Evolutionary conservation across 2,113 vertebrate genomes (phyloP), one percentile per base, ranked within the genome.

Genomic region (Cynocephalus volans): DNA sequence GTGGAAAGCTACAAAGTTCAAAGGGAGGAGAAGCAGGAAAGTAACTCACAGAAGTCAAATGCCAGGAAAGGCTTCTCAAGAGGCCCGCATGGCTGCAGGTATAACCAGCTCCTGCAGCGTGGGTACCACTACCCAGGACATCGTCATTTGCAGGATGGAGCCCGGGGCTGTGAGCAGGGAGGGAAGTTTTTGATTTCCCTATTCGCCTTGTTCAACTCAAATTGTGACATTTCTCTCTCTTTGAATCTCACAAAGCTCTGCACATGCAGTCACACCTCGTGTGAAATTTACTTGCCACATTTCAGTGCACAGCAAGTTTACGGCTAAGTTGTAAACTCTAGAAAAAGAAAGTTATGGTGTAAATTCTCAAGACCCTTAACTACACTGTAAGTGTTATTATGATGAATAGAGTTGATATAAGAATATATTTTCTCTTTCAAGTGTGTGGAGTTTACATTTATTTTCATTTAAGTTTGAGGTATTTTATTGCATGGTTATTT

Each of bases 351-450:
- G 79, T 88, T 41, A 84, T 50, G 88, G 86, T 73, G 88, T 52
- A 93, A 97, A 94, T n/a, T 81, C 11, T 15, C 4, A 48, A 97
- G 69, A 50, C n/a, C 79, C 6, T 17, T 89, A 65, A 54, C 92
- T 90, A 56, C 64, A 50, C 58, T 73, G 17, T 21, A 56, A 67
- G 69, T 77, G 14, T 87, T 69, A 1, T 73, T 50, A 67, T 79
- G 72, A 75, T 18, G 90, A n/a, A 6, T 2, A 86, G 0, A 23
- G 5, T 65, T 24, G 64, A 13, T 48, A 8, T 0, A 1, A 92
- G 26, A 31, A 50, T 6, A 11, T 1, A 31, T 85, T 62, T 91
- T 95, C 76, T 48, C n/a, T 69, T 82, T 93, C 28, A 3, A 14
- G 9, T 3, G 8, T 33, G 12, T 8, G 33, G 48, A 13, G 24